phyloP scores from a whole-genome alignment of 2,888 invertebrate species.

The Torymus texanus region DNA sequence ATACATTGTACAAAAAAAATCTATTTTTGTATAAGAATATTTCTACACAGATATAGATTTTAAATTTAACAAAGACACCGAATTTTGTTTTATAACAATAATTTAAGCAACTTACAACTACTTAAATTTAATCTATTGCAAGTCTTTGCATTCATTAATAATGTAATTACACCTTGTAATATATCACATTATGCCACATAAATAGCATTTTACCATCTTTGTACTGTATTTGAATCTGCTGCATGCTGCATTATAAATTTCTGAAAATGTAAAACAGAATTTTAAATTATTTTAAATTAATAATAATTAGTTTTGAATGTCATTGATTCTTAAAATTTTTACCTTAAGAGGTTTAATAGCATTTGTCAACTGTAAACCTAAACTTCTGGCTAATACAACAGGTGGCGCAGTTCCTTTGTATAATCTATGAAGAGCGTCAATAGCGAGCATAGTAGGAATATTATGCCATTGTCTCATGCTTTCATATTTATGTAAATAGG shows the following conservation, averaged over 20 bases:
- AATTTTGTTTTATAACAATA: too few relatives aligned
- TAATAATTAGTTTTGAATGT: not conserved
- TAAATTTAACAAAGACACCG: too few relatives aligned
- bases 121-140: too few relatives aligned
- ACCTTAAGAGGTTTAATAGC: slow-evolving; percentile 87
- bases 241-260: slow-evolving; percentile 66
- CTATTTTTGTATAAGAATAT: too few relatives aligned
- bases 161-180: slow-evolving; percentile 3
- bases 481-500: slow-evolving; percentile 89
- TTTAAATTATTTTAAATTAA: not conserved
- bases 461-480: slow-evolving; percentile 89
- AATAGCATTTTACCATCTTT: slow-evolving; percentile 31
- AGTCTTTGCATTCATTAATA: too few relatives aligned
- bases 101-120: too few relatives aligned
- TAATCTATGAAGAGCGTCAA: slow-evolving; percentile 90
- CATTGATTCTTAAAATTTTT: slow-evolving; percentile 50
- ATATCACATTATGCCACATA: slow-evolving; percentile 29
- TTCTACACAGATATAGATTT: too few relatives aligned
- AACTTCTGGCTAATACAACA: slow-evolving; percentile 85
- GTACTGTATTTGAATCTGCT: slow-evolving; percentile 58
- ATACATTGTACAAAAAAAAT: too few relatives aligned
- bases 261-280: slow-evolving; percentile 60
- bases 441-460: slow-evolving; percentile 90
- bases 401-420: slow-evolving; percentile 86
- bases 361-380: slow-evolving; percentile 89